Conservation (phyloP, 2,797 vertebrate species). For the Rhinella marina region DNA sequence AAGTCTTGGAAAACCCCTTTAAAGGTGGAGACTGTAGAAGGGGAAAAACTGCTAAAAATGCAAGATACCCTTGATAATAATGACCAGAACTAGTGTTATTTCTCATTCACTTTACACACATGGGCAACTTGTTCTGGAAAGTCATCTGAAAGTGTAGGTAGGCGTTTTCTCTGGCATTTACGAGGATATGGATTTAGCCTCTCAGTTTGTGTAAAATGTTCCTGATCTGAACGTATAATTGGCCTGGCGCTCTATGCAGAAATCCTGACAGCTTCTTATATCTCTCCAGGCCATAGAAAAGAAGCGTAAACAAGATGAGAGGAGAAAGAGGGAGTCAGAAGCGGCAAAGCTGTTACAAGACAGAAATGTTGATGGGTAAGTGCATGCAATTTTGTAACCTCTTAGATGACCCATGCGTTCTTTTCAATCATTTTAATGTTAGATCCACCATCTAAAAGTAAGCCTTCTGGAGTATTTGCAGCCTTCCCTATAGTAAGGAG, state of each 20-base stretch:
- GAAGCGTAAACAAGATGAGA: slow-evolving; percentile 86
- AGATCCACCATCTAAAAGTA: too few relatives aligned
- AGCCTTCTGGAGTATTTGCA: too few relatives aligned
- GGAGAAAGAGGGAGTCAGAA: slow-evolving; percentile 82
- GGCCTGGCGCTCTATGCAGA: background rate
- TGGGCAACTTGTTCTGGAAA: too few relatives aligned
- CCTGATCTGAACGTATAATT: background rate
- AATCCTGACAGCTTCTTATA: background rate
- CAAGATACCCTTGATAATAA: too few relatives aligned
- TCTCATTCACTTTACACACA: too few relatives aligned
- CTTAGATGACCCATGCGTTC: background rate
- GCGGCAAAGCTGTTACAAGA: slow-evolving; percentile 82
- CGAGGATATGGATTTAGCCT: background rate
- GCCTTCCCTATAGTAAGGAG: background rate
- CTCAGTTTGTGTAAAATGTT: background rate
- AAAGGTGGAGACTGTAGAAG: too few relatives aligned
- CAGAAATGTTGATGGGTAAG: slow-evolving; percentile 92
- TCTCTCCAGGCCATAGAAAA: slow-evolving; percentile 79
- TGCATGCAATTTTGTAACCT: slow-evolving; percentile 21
- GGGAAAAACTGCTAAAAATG: too few relatives aligned
- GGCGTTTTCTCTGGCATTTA: background rate
- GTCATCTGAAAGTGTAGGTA: too few relatives aligned
- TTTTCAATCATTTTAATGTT: background rate
- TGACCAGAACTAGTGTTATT: background rate
- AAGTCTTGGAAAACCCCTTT: too few relatives aligned